phyloP scores from a whole-genome alignment of 2,797 vertebrate genomes.

The Philypnodon macrostomus region DNA sequence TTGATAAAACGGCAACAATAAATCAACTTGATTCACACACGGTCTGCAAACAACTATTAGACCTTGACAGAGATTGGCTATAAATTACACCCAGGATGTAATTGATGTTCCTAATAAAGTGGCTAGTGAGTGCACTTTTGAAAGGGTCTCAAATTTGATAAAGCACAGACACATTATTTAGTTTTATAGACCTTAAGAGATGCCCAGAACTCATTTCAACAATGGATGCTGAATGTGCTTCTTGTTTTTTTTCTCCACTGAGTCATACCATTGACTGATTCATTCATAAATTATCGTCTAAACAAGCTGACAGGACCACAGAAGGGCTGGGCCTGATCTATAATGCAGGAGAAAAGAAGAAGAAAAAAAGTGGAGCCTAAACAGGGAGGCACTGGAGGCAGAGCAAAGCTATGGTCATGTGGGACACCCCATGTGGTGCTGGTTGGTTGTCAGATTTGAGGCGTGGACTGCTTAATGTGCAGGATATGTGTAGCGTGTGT shows the following conservation, averaged over 20 bases:
- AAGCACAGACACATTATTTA: slow-evolving; percentile 1
- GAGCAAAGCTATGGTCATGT: background rate
- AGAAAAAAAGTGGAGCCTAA: background rate
- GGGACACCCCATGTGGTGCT: background rate
- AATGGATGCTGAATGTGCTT: slow-evolving; percentile 11
- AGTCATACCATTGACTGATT: slow-evolving; percentile 7
- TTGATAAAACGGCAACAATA: no score
- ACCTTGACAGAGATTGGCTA: no score
- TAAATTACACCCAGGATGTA: no score
- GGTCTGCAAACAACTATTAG: no score
- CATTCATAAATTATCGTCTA: slow-evolving; percentile 19
- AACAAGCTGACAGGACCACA: slow-evolving; percentile 7
- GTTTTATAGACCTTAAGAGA: background rate
- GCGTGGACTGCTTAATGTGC: background rate
- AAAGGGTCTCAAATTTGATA: background rate
- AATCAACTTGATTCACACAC: no score
- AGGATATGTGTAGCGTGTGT: background rate
- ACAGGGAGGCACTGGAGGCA: background rate
- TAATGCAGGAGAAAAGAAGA: slow-evolving; percentile 16
- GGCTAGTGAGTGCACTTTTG: no score
- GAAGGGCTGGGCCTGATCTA: slow-evolving; percentile 34
- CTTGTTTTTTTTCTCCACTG: slow-evolving; percentile 7
- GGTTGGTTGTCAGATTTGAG: background rate
- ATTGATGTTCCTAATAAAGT: no score
- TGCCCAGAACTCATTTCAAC: slow-evolving; percentile 3